Evolutionary conservation across 2,797 vertebrate genomes (phyloP).

Genomic region (Champsocephalus gunnari): DNA sequence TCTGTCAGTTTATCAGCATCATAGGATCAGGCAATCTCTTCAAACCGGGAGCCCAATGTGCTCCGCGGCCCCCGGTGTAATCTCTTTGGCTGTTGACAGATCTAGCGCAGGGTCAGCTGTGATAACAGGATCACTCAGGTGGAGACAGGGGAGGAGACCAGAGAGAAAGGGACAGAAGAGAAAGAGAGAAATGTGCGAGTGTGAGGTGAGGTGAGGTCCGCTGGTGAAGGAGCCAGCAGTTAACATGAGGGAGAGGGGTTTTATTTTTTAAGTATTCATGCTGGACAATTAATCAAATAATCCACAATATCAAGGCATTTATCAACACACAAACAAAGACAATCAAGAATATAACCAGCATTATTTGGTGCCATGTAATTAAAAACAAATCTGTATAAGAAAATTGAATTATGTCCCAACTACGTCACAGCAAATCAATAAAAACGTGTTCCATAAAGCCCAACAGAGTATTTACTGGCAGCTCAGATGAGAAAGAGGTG

Average conservation of each 20-base stretch:
- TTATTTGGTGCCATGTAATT: too few species aligned
- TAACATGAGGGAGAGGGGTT: slow-evolving; percentile 9
- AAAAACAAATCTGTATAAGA: too few species aligned
- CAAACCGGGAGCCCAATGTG: slow-evolving; percentile 65
- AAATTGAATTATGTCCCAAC: too few species aligned
- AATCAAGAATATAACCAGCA: too few species aligned
- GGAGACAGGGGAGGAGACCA: slow-evolving; percentile 57
- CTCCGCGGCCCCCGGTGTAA: slow-evolving; percentile 73
- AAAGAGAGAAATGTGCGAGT: slow-evolving; percentile 59
- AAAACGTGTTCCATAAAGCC: too few species aligned
- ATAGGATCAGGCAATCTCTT: slow-evolving; percentile 74
- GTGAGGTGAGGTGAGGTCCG: slow-evolving; percentile 40
- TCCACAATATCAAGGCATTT: too few species aligned
- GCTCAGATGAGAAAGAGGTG: slow-evolving; percentile 20
- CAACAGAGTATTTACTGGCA: too few species aligned
- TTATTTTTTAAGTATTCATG: too few species aligned
- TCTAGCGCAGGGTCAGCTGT: slow-evolving; percentile 77
- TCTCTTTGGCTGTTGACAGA: slow-evolving; percentile 80
- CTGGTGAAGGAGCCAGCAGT: not conserved
- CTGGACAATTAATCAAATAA: too few species aligned
- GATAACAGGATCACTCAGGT: slow-evolving; percentile 80
- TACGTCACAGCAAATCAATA: too few species aligned
- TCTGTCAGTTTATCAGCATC: slow-evolving; percentile 77
- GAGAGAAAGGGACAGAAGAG: slow-evolving; percentile 58
- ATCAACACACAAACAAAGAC: too few species aligned